Base-by-base conservation (phyloP, 2,888 invertebrate species). In the Plusia festucae region DNA sequence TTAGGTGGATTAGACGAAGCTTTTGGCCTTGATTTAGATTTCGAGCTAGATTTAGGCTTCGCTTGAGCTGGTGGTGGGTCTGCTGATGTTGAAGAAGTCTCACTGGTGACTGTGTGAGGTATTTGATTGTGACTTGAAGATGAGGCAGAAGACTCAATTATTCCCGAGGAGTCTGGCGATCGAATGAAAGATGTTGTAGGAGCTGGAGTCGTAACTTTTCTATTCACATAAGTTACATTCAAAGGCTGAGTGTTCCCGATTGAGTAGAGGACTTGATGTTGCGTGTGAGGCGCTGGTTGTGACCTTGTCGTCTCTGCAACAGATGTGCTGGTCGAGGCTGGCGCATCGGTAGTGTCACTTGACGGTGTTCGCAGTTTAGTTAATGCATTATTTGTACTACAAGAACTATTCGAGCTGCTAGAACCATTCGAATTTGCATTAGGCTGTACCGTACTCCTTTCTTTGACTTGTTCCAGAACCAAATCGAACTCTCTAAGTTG, bases 401-500 rank as follows among this genome's bases (percentile, higher is more conserved):
- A n/a, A 2, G 40, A 40, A n/a, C 40, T n/a, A n/a, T 6, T n/a
- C 6, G 40, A 40, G 40, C 40, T 40, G n/a, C n/a, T 40, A n/a
- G 40, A 40, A 6, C 40, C 40, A 5, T 40, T 40, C 40, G 40
- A 40, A 40, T 40, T 40, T 18, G 87, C 73, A 57, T 83, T 89
- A 0, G 96, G 96, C 72, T 96, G 96, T 4, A 96, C 96, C 24
- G 96, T 97, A 79, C 97, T 97, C 68, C 97, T 93, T 87, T 97
- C 97, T 85, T 97, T 97, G 0, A 98, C 97, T 92, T 97, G 97
- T 83, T 97, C 97, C 68, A 97, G 92, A 0, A 98, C 97, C 92
- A 97, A 97, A 85, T 98, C 97, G 81, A 98, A 98, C 85, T 98
- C 98, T 61, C 97, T 92, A 9, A 98, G 88, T 82, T 97, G 97